Base-by-base conservation (phyloP, 2,797 vertebrate genomes). In the Chrysocyon brachyurus region DNA sequence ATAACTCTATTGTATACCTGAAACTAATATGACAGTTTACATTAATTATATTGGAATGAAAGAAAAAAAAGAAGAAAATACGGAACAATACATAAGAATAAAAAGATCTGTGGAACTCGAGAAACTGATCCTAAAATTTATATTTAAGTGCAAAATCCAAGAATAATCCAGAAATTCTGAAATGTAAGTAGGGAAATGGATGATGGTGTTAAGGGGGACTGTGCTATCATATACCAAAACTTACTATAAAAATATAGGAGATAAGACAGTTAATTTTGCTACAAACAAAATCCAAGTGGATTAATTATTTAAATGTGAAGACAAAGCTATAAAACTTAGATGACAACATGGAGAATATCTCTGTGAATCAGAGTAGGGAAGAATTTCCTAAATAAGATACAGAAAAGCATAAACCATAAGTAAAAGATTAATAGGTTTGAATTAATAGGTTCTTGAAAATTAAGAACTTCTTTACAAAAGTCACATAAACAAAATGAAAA, bases 401-500 rank as follows among this genome's bases (percentile, higher is more conserved):
- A 36, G 22, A 12, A 75, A 89, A 86, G 3, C 22, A 75, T 40
- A 83, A 59, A 59, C 49, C 10, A 64, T 78, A 87, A 72, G 36
- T 1, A 93, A 85, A 61, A 92, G 5, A 91, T 64, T 56, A 63
- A 36, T n/a, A 90, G 31, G 26, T 87, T 63, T 90, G 22, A 89
- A 52, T 52, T 46, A 8, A 46, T 46, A 46, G 40, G 40, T 46
- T 46, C 40, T 46, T 46, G 40, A 46, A 96, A 81, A 91, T 72
- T 31, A 90, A 92, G 77, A 94, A 90, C 15, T 82, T 63, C 26
- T 61, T 81, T 59, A 68, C 40, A 88, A 92, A 90, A 70, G 64
- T 84, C 31, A 21, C 63, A n/a, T 9, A 87, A 72, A 40, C 79
- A 91, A 75, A 92, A 75, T 70, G 16, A 94, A 68, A 52, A 93